phyloP scores from a whole-genome alignment of 2,797 vertebrate species.

The Chelidonichthys spinosus region DNA sequence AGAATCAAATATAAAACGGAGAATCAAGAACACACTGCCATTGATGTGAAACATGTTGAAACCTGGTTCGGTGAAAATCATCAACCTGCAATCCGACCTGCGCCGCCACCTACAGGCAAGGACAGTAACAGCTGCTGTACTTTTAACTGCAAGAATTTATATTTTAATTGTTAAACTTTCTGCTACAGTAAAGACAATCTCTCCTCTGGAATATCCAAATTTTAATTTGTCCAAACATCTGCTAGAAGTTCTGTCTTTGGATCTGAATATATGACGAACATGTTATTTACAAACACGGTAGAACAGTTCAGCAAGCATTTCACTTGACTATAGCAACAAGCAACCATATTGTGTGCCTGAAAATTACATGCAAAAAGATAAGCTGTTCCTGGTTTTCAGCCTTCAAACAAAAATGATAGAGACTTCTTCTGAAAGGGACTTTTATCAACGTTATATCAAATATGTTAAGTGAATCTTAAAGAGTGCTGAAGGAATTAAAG shows the following conservation, averaged over 20 bases:
- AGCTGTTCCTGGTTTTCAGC: background rate
- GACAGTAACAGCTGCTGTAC: background rate
- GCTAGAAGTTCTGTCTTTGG: background rate
- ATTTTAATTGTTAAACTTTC: background rate
- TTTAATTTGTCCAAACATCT: background rate
- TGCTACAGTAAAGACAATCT: background rate
- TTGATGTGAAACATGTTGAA: slow-evolving; percentile 15
- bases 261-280: no score
- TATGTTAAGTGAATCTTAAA: background rate
- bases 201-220: background rate
- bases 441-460: background rate
- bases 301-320: background rate
- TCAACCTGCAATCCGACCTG: background rate
- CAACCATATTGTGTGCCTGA: no score
- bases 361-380: no score
- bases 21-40: slow-evolving; percentile 6
- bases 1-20: background rate
- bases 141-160: background rate
- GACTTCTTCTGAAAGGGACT: background rate
- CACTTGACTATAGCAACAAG: no score
- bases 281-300: background rate
- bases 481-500: background rate
- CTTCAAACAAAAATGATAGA: background rate
- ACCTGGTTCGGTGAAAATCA: background rate
- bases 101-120: background rate